Percentiles rank a stretch among this genome's conserved stretches.
Conservation (phyloP, 2,113 vertebrate species). For the Brienomyrus longianalis region DNA sequence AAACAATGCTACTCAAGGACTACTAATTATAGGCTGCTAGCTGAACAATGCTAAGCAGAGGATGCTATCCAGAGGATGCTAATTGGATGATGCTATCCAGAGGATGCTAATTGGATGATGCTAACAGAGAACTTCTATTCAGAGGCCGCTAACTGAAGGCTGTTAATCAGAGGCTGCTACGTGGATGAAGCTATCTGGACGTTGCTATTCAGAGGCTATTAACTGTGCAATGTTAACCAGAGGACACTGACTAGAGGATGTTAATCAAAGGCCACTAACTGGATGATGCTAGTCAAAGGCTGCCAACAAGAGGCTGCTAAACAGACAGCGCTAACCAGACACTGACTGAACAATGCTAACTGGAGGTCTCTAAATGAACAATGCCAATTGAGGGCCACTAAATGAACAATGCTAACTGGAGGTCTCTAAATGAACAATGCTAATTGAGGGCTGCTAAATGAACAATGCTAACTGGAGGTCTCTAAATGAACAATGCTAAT, state of each 20-base stretch:
- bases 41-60: background rate
- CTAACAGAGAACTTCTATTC: background rate
- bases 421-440: background rate
- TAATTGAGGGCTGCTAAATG: background rate
- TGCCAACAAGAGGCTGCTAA: background rate
- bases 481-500: no score
- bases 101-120: background rate
- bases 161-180: background rate
- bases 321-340: background rate
- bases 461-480: no score
- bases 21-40: background rate
- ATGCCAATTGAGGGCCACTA: background rate
- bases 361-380: background rate
- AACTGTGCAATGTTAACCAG: background rate
- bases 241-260: background rate
- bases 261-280: background rate
- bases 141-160: background rate
- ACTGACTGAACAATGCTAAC: background rate
- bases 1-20: background rate
- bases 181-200: background rate
- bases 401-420: background rate
- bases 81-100: background rate
- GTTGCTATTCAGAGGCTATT: background rate
- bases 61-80: background rate
- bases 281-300: background rate